Evolutionary conservation across 1,140 invertebrate genomes (phyloP).

Genomic region (Dinoponera quadriceps): DNA sequence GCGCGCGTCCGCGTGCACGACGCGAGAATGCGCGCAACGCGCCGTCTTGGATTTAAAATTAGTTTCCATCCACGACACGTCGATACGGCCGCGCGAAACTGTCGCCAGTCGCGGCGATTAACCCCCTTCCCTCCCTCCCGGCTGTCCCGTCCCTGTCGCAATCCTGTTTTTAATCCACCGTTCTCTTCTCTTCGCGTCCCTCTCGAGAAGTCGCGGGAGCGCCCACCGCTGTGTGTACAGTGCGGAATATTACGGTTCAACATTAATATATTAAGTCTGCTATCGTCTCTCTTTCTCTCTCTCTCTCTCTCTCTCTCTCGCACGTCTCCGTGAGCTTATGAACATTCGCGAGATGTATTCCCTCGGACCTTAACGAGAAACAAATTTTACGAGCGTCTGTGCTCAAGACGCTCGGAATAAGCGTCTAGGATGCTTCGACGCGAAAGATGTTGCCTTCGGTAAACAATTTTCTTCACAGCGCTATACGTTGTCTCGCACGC

Average conservation of each 20-base stretch:
- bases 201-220: background rate
- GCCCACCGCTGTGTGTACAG: background rate
- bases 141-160: background rate
- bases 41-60: constrained; percentile 49
- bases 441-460: too few species aligned
- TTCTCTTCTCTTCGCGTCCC: background rate
- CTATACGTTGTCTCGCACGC: too few species aligned
- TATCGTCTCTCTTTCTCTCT: background rate
- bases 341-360: background rate
- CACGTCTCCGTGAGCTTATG: background rate
- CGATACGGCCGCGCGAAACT: background rate
- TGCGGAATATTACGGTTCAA: constrained; percentile 15
- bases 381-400: too few species aligned
- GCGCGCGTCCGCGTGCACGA: constrained; percentile 52
- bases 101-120: background rate
- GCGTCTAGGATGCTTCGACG: too few species aligned
- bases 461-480: too few species aligned
- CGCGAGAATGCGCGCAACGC: constrained; percentile 50
- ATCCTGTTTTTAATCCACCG: background rate
- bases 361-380: too few species aligned
- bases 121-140: background rate
- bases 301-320: too few species aligned
- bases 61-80: background rate
- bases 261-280: constrained; percentile 13
- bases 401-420: too few species aligned